phyloP scores from a whole-genome alignment of 2,113 vertebrate genomes.

The Trogon melanurus region DNA sequence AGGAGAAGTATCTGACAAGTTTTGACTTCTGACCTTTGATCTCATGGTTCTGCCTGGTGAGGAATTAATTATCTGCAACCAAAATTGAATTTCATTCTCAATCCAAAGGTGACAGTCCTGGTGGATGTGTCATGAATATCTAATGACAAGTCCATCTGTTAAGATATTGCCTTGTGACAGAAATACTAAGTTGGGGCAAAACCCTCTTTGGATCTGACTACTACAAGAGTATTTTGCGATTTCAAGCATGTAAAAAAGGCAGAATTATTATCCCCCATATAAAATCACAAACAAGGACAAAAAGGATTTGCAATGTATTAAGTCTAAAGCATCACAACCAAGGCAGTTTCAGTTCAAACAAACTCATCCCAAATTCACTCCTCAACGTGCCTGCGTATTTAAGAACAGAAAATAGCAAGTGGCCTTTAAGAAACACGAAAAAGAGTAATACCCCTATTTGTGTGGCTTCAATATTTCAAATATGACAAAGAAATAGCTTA shows the following conservation, averaged over 20 bases:
- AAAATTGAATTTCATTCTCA: slow-evolving; percentile 23
- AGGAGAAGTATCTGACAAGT: background rate
- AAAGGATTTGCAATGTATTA: background rate
- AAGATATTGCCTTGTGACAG: background rate
- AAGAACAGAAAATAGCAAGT: background rate
- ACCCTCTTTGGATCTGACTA: background rate
- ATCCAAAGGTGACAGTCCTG: slow-evolving; percentile 6
- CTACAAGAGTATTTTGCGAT: slow-evolving; percentile 30
- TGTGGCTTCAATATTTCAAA: background rate
- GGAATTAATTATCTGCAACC: slow-evolving; percentile 54
- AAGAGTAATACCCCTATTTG: background rate
- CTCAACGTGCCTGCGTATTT: background rate
- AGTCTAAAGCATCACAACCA: background rate
- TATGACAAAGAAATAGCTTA: background rate
- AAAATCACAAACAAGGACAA: slow-evolving; percentile 20
- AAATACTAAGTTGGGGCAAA: background rate
- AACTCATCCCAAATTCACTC: background rate
- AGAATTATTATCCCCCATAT: slow-evolving; percentile 3
- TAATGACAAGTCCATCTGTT: slow-evolving; percentile 31
- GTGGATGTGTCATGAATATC: background rate
- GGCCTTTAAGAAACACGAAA: slow-evolving; percentile 6
- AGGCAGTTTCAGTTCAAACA: background rate
- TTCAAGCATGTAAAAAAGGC: slow-evolving; percentile 21
- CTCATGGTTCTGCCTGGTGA: background rate
- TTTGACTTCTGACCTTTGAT: slow-evolving; percentile 34